Conservation (phyloP, 1,140 invertebrate genomes). For the Zaprionus camerounensis region DNA sequence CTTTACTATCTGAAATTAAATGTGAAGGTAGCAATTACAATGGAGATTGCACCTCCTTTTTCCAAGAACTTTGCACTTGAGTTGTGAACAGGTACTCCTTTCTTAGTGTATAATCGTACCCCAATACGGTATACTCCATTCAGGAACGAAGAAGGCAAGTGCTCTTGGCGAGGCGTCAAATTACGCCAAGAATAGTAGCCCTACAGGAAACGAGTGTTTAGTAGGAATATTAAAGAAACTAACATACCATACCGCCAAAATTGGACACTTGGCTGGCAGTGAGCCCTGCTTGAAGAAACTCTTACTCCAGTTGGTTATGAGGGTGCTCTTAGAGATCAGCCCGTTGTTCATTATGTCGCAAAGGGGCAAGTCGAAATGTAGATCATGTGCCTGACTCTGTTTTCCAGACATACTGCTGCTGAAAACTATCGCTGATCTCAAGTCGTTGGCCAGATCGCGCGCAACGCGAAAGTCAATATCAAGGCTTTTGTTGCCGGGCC, state of each 20-base stretch:
- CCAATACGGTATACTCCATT: not conserved
- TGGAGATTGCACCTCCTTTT: not conserved
- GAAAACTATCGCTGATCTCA: not conserved
- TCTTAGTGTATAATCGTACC: not conserved
- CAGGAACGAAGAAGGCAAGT: not conserved
- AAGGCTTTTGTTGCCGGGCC: not conserved
- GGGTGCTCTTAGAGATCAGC: not conserved
- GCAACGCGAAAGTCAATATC: not conserved
- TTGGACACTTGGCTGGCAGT: conserved; percentile 15
- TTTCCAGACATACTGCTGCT: not conserved
- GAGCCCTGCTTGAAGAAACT: conserved; percentile 12
- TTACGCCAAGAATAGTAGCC: conserved; percentile 3
- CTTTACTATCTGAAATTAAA: not conserved
- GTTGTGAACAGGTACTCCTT: no score
- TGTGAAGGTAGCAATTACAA: not conserved
- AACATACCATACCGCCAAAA: not conserved
- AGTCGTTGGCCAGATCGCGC: not conserved
- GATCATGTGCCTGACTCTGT: not conserved
- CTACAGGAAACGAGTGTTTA: not conserved
- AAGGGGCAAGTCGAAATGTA: conserved; percentile 8
- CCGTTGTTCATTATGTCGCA: conserved; percentile 15
- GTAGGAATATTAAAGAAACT: not conserved
- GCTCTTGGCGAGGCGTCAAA: conserved; percentile 5
- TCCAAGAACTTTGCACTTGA: not conserved
- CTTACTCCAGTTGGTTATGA: conserved; percentile 1